Conservation (phyloP, 2,888 invertebrate species). For the Chalcosyrphus nemorum region DNA sequence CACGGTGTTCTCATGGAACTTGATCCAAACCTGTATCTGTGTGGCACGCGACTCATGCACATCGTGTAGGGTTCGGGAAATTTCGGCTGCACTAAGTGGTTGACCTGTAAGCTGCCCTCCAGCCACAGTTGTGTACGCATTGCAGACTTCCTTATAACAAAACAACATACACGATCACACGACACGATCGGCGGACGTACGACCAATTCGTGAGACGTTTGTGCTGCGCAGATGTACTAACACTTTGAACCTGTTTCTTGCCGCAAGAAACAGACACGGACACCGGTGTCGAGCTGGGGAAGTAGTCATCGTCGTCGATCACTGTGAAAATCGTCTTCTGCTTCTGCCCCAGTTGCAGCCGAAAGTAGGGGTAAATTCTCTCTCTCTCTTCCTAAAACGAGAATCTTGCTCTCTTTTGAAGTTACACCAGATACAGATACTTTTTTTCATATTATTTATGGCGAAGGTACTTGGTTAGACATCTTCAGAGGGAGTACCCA, state of each 20-base stretch:
- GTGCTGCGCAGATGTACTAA: slow-evolving; percentile 52
- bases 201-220: slow-evolving; percentile 47
- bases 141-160: slow-evolving; percentile 70
- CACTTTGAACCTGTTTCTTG: slow-evolving; percentile 54
- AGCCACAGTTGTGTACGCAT: slow-evolving; percentile 18
- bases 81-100: slow-evolving; percentile 70
- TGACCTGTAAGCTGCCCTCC: slow-evolving; percentile 66
- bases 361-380: slow-evolving; percentile 41
- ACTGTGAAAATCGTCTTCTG: too few species aligned
- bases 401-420: slow-evolving; percentile 41
- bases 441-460: slow-evolving; percentile 33
- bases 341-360: slow-evolving; percentile 47
- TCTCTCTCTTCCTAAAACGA: slow-evolving; percentile 4
- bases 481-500: slow-evolving; percentile 28
- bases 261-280: slow-evolving; percentile 31
- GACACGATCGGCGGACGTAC: slow-evolving; percentile 45
- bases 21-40: slow-evolving; percentile 42
- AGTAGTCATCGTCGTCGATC: not conserved
- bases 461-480: slow-evolving; percentile 32
- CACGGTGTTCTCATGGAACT: slow-evolving; percentile 41
- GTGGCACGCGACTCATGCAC: slow-evolving; percentile 67
- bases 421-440: not conserved
- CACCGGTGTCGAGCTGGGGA: slow-evolving; percentile 26
- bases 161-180: slow-evolving; percentile 36
- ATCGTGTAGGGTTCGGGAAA: slow-evolving; percentile 61